Base-by-base conservation (phyloP, 2,888 invertebrate genomes). In the Stenichneumon culpator region DNA sequence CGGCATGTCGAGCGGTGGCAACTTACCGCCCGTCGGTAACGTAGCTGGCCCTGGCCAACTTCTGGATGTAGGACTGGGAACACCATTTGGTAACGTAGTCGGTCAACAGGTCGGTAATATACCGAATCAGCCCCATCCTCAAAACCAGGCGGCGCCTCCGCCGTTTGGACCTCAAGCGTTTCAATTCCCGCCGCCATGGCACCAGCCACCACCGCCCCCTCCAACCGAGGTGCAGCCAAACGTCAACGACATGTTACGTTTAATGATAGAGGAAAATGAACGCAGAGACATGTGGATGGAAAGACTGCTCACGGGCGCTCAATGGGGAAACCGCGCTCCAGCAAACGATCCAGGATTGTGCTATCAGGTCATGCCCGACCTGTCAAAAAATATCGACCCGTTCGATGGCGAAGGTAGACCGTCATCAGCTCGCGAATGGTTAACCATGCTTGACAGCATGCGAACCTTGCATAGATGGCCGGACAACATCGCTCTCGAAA, bases 371-470 rank as follows among this genome's bases (percentile, higher is more conserved):
- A 60, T 79, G 60, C 69, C 79, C 5, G 60, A 79, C 19, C 32
- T 79, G 36, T 69, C 47, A 2, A 22, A 63, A 63, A 79, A 57
- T 16, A 79, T 79, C 52, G 25, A 28, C 16, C 39, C 36, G 3
- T 81, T 67, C 54, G 54, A 60, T 9, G 74, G 68, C 7, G 65
- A 65, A 28, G 74, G 65, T 6, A 52, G 63, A 3, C 19, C 22
- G 2, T 14, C 50, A 19, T 5, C 19, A 47, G 67, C 80, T 3
- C 47, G 72, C 32, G 67, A 80, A 19, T 80, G 80, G 73, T n/a
- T 72, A 0, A 28, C 47, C 6, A 60, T 52, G 22, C 6, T 80
- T 25, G 54, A 47, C 2, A 52, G 54, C 36, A 80, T 65, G 72
- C 47, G 60, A 3, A 19, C 47, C 5, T 14, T 67, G 28, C 80